phyloP scores from a whole-genome alignment of 2,113 vertebrate species.

The Rhegmatorhina hoffmannsi region DNA sequence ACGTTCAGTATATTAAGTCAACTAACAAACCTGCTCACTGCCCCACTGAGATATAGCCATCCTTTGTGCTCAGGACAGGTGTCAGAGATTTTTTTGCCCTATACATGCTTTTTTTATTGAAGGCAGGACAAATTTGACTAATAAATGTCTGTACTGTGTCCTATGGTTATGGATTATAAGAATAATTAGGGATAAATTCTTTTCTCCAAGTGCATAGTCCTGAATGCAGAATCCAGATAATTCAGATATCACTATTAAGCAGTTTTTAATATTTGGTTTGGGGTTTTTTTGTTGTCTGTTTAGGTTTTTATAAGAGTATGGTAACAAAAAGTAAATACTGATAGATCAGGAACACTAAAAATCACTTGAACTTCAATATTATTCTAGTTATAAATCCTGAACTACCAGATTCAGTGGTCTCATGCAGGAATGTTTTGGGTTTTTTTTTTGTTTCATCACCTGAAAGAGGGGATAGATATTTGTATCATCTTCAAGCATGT shows the following conservation, averaged over 20 bases:
- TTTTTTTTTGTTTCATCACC: slow-evolving; percentile 68
- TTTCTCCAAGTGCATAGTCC: background rate
- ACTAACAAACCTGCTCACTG: background rate
- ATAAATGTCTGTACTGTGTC: background rate
- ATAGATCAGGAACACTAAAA: background rate
- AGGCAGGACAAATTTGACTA: background rate
- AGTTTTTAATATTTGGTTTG: background rate
- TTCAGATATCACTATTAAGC: background rate
- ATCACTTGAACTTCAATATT: background rate
- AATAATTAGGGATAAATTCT: background rate
- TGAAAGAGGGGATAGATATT: slow-evolving; percentile 82
- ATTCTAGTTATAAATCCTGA: background rate
- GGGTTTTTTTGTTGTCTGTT: no score
- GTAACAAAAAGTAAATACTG: background rate
- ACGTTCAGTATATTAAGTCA: background rate
- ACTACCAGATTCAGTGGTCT: background rate
- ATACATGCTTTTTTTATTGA: background rate
- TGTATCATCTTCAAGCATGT: slow-evolving; percentile 84
- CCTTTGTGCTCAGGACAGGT: background rate
- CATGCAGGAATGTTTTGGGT: background rate
- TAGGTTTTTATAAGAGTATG: background rate
- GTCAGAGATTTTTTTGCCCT: background rate
- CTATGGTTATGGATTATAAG: background rate
- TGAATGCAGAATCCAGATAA: background rate
- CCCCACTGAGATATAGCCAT: background rate